Evolutionary conservation across 2,888 invertebrate genomes (phyloP).

Genomic region (Dimorphilus gyrociliatus): DNA sequence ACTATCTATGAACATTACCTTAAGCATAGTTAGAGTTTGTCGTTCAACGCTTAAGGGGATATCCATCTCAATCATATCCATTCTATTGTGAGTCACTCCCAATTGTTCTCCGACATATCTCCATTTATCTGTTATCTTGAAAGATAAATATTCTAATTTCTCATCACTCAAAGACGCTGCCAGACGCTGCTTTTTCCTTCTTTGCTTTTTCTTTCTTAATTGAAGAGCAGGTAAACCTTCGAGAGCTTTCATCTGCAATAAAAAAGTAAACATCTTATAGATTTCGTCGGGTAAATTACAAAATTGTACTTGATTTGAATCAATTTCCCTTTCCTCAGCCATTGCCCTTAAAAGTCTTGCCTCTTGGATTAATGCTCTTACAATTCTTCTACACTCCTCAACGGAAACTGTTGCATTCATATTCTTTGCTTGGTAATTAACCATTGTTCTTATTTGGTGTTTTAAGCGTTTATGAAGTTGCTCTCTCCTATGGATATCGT

Average conservation of each 20-base stretch:
- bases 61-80: conserved; percentile 11
- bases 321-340: conserved; percentile 6
- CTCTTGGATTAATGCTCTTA: conserved; percentile 9
- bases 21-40: conserved; percentile 7
- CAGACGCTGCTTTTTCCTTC: conserved; percentile 3
- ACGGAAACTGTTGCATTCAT: conserved; percentile 9
- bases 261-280: no score
- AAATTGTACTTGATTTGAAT: no score
- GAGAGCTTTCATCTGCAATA: no score
- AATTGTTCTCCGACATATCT: conserved; percentile 1
- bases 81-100: conserved; percentile 6
- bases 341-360: conserved; percentile 8
- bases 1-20: no score
- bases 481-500: conserved; percentile 8
- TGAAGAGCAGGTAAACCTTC: no score
- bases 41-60: conserved; percentile 1
- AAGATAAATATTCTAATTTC: no score
- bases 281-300: no score
- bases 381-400: conserved; percentile 7
- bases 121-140: no score
- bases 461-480: conserved; percentile 5
- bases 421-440: conserved; percentile 9
- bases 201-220: conserved; percentile 2
- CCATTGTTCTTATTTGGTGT: conserved; percentile 6
- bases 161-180: no score